A percentile compares a stretch with the other conserved stretches of the same genome.
Evolutionary conservation across 2,888 invertebrate genomes (phyloP).

Genomic region (Mechanitis mazaeus): DNA sequence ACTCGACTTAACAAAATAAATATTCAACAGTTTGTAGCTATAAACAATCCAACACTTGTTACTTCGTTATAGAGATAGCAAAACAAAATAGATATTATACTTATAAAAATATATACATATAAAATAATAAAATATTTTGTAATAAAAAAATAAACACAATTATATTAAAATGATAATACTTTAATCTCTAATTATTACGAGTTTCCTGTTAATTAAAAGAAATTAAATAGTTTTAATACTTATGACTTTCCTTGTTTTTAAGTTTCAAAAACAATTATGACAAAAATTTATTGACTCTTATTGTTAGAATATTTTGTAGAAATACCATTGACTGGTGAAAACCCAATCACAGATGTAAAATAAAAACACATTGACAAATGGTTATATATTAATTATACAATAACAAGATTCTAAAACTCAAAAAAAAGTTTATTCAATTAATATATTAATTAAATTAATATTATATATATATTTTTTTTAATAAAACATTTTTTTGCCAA

Average conservation of each 20-base stretch:
- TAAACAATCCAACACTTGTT: slow-evolving; percentile 66
- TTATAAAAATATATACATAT: too few species aligned
- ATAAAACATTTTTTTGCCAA: too few species aligned
- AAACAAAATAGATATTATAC: slow-evolving; percentile 10
- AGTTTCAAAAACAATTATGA: slow-evolving; percentile 20
- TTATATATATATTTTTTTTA: too few species aligned
- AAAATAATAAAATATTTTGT: background rate
- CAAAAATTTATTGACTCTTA: background rate
- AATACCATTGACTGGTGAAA: too few species aligned
- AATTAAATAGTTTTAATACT: slow-evolving; percentile 11
- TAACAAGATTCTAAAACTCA: too few species aligned
- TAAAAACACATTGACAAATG: too few species aligned
- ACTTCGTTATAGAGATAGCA: slow-evolving; percentile 32
- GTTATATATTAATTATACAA: too few species aligned
- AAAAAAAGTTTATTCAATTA: too few species aligned
- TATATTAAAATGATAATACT: background rate
- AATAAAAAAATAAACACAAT: background rate
- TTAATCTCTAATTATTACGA: background rate
- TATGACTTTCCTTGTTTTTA: slow-evolving; percentile 14
- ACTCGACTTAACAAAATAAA: slow-evolving; percentile 70
- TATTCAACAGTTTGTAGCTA: slow-evolving; percentile 67
- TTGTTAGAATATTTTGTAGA: too few species aligned
- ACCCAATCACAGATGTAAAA: too few species aligned
- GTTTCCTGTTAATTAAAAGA: slow-evolving; percentile 23
- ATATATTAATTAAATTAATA: too few species aligned